These are phyloP conservation scores for Dasyprocta punctata DNA, from an alignment of 2,113 vertebrate species.

Conservation along the genomic window DNA sequence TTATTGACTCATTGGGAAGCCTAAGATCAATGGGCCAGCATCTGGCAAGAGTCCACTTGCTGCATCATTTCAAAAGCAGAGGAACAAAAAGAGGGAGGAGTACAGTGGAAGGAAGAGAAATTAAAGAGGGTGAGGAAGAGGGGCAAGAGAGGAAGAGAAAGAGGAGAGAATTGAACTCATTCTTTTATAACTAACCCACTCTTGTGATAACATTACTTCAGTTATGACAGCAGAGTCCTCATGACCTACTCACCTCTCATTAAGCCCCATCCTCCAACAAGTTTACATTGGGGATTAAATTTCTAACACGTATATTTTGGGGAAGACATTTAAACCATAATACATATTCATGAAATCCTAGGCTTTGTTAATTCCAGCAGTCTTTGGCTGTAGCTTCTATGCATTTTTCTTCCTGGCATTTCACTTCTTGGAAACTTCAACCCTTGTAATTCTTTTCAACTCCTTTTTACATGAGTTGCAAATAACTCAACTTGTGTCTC, in stretches of 20 bases:
- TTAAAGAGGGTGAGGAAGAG: neutral
- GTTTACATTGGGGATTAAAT: neutral
- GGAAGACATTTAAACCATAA: neutral
- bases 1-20: neutral
- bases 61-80: neutral
- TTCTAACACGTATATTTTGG: neutral
- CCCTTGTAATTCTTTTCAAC: neutral
- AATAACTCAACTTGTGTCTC: neutral
- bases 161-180: neutral
- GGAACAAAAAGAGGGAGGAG: neutral
- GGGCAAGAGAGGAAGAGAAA: neutral
- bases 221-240: neutral
- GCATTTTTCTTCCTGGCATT: neutral
- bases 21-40: neutral
- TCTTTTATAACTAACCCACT: neutral
- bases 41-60: neutral
- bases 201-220: neutral
- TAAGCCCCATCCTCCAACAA: neutral
- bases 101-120: neutral
- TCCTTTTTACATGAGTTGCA: neutral
- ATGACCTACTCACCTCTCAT: neutral
- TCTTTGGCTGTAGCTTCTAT: neutral
- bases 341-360: neutral
- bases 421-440: neutral
- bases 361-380: neutral